Evolutionary conservation across 2,888 invertebrate species (phyloP).

Genomic region (Lypha dubia): DNA sequence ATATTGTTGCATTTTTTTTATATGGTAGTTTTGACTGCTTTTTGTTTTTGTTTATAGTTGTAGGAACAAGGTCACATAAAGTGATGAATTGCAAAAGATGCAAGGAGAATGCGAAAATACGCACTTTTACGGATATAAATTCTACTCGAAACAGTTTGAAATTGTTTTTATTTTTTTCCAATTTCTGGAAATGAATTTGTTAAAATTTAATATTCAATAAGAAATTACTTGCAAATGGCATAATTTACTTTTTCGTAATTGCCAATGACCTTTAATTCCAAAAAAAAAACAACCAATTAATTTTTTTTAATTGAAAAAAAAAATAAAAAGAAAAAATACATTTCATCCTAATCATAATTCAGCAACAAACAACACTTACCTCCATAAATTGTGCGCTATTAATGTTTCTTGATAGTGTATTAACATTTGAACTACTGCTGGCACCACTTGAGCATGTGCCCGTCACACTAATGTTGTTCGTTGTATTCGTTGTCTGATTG

Average conservation of each 20-base stretch:
- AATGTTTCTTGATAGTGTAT: slow-evolving; percentile 62
- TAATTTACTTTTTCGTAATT: slow-evolving; percentile 1
- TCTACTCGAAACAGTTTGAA: no score
- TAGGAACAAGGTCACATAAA: no score
- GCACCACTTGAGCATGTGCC: slow-evolving; percentile 80
- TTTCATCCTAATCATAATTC: slow-evolving; percentile 7
- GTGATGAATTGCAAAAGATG: no score
- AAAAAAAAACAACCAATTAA: slow-evolving; percentile 5
- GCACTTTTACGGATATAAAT: no score
- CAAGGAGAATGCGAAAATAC: no score
- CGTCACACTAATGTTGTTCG: slow-evolving; percentile 53
- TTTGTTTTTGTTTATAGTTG: no score
- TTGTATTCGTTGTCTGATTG: slow-evolving; percentile 69
- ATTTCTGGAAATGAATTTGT: no score
- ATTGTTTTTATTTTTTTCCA: no score
- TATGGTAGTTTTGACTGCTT: no score
- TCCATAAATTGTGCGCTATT: slow-evolving; percentile 83
- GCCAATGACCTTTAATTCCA: slow-evolving; percentile 31
- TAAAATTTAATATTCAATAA: no score
- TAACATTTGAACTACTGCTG: slow-evolving; percentile 79
- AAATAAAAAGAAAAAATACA: neutral
- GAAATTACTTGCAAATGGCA: no score
- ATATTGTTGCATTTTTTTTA: no score
- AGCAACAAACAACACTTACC: slow-evolving; percentile 80
- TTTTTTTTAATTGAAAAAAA: neutral